phyloP scores from a whole-genome alignment of 2,888 invertebrate genomes.

The Acleris holmiana region DNA sequence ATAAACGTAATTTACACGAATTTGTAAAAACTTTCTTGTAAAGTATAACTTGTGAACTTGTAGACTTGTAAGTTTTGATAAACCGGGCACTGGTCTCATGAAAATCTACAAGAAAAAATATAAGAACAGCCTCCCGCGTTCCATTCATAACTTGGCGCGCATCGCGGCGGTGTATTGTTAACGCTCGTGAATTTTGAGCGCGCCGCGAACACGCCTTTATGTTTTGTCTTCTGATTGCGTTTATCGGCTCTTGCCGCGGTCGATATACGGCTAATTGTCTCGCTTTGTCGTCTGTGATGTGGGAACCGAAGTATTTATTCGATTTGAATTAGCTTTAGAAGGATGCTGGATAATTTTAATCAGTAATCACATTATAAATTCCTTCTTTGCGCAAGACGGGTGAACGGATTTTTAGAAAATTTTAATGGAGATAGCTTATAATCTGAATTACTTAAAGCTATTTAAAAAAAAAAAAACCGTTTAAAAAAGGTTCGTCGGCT shows the following conservation, averaged over 20 bases:
- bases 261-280: conserved; percentile 37
- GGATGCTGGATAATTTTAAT: no score
- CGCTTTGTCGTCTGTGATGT: conserved; percentile 32
- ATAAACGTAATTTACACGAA: no score
- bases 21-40: no score
- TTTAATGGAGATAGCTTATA: no score
- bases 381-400: no score
- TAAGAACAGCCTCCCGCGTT: conserved; percentile 5
- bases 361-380: no score
- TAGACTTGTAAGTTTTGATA: no score
- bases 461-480: no score
- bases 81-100: no score
- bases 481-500: background rate
- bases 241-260: conserved; percentile 50
- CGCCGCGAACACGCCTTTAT: conserved; percentile 59
- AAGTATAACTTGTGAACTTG: no score
- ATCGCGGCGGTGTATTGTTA: conserved; percentile 56
- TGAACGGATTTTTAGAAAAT: no score
- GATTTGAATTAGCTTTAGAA: conserved; percentile 1
- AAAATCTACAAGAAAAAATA: no score
- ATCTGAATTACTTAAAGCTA: background rate
- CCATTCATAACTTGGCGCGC: conserved; percentile 15
- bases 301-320: conserved; percentile 14
- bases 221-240: conserved; percentile 73
- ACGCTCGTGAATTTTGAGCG: conserved; percentile 64